Percentiles rank a stretch among this genome's conserved stretches.
Evolutionary conservation across 1,140 invertebrate genomes (phyloP).

Genomic region (Diorhabda elongata): DNA sequence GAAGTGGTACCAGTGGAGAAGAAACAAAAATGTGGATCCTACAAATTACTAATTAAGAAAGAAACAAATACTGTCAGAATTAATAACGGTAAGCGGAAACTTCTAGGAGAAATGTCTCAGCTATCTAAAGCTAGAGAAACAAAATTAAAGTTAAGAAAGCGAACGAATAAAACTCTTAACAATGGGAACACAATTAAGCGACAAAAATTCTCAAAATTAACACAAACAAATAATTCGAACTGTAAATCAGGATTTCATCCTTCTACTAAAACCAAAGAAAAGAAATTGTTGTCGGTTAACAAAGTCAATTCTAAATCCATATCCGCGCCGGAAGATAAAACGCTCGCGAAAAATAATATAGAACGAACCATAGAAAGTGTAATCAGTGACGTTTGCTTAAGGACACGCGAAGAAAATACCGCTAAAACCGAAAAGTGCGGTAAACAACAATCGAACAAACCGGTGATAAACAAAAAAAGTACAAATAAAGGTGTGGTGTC

Average conservation of each 20-base stretch:
- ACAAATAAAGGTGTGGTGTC: slow-evolving; percentile 20
- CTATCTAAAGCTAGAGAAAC: slow-evolving; percentile 22
- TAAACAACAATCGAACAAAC: not conserved
- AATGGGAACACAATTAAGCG: slow-evolving; percentile 43
- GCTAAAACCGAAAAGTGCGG: slow-evolving; percentile 9
- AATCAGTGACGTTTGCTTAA: slow-evolving; percentile 37
- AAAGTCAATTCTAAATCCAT: slow-evolving; percentile 44
- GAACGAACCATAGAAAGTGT: slow-evolving; percentile 50
- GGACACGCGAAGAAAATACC: slow-evolving; percentile 19
- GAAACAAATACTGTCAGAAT: slow-evolving; percentile 43
- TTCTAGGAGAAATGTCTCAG: slow-evolving; percentile 37
- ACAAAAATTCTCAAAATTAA: slow-evolving; percentile 28
- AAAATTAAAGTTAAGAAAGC: slow-evolving; percentile 31
- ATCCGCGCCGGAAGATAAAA: slow-evolving; percentile 53
- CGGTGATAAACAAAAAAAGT: slow-evolving; percentile 35
- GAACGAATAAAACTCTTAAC: slow-evolving; percentile 44
- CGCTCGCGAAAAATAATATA: slow-evolving; percentile 55
- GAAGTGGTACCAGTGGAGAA: slow-evolving; percentile 27
- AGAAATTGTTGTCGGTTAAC: slow-evolving; percentile 33
- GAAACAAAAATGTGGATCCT: slow-evolving; percentile 42
- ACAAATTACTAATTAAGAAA: slow-evolving; percentile 49
- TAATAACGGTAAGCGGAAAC: slow-evolving; percentile 46
- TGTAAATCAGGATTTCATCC: slow-evolving; percentile 34
- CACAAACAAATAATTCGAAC: slow-evolving; percentile 24
- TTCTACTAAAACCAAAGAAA: slow-evolving; percentile 39